Evolutionary conservation across 2,888 invertebrate genomes (phyloP), one percentile per base, ranked within the genome.

Genomic region (Ectemnius continuus): DNA sequence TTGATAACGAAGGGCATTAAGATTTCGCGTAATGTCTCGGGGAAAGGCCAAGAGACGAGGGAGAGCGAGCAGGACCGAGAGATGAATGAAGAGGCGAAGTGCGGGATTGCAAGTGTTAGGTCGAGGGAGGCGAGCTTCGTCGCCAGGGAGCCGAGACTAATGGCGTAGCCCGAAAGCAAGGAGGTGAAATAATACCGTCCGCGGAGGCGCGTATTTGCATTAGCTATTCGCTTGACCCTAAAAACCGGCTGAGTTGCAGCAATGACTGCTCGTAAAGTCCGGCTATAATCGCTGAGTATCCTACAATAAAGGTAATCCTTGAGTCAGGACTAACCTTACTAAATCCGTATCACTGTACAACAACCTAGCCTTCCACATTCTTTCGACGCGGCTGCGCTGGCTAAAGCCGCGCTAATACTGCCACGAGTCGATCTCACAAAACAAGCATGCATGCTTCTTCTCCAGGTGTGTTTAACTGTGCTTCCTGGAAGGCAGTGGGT

Each of bases 1-100:
- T 88, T 89, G 88, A 88, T 88, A 88, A 88, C 86, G 86, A 84
- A 84, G 75, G 72, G 81, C 87, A 85, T 88, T 87, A 88, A 87
- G 86, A 86, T 84, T 80, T 83, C 80, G 73, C 79, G 73, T 85
- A 78, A 84, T 79, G 83, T 74, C 70, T 67, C 70, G 67, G 26
- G 59, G 61, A n/a, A 62, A 61, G 70, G 64, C 70, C 70, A 65
- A 71, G 36, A 6, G 69, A 57, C 62, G 26, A 18, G 66, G 23
- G 57, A 67, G 57, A 71, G 58, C 26, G 58, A 67, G 68, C 69
- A 64, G 73, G 73, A 61, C 70, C 61, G 65, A 36, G 58, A 72
- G 78, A 76, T 69, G 76, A 75, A 70, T 73, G 64, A 67, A 58
- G 47, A 18, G 36, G n/a, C 26, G 46, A 62, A 14, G 28, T 8